A percentile compares a stretch with the other conserved stretches of the same genome.
Evolutionary conservation across 1,140 invertebrate species (phyloP).

Genomic region (Neelides sp.): DNA sequence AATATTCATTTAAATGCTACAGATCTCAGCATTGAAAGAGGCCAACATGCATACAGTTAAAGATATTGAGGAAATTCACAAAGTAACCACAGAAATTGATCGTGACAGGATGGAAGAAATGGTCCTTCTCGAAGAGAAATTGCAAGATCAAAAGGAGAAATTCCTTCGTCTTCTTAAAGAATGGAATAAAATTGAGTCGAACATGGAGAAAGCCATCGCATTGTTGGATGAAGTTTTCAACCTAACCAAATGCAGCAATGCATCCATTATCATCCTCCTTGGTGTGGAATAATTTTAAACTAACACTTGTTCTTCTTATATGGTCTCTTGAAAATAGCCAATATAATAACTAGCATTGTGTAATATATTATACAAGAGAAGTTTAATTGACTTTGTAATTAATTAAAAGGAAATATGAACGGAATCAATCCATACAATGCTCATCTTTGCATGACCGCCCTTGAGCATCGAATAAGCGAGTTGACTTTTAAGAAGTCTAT

Average conservation of each 20-base stretch:
- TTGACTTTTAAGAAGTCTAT: slow-evolving; percentile 7
- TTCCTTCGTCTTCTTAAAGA: background rate
- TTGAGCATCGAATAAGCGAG: slow-evolving; percentile 18
- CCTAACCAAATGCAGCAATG: slow-evolving; percentile 10
- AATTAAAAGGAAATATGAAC: slow-evolving; percentile 4
- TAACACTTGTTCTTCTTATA: background rate
- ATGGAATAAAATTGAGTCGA: background rate
- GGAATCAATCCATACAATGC: slow-evolving; percentile 17
- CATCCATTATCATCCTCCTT: slow-evolving; percentile 21
- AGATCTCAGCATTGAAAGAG: slow-evolving; percentile 8
- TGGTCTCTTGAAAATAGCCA: background rate
- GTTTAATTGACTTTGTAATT: no score
- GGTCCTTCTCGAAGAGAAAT: background rate
- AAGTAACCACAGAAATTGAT: background rate
- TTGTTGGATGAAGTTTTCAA: slow-evolving; percentile 15
- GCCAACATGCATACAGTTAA: slow-evolving; percentile 9
- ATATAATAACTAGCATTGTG: no score
- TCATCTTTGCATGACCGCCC: slow-evolving; percentile 11
- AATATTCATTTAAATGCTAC: background rate
- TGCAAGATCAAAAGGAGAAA: background rate
- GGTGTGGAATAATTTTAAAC: slow-evolving; percentile 7
- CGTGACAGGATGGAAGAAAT: background rate
- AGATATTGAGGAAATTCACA: background rate
- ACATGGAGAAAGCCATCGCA: slow-evolving; percentile 6
- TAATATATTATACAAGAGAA: no score